Base-by-base conservation (phyloP, 1,140 invertebrate genomes). In the Stegodyphus dumicola region DNA sequence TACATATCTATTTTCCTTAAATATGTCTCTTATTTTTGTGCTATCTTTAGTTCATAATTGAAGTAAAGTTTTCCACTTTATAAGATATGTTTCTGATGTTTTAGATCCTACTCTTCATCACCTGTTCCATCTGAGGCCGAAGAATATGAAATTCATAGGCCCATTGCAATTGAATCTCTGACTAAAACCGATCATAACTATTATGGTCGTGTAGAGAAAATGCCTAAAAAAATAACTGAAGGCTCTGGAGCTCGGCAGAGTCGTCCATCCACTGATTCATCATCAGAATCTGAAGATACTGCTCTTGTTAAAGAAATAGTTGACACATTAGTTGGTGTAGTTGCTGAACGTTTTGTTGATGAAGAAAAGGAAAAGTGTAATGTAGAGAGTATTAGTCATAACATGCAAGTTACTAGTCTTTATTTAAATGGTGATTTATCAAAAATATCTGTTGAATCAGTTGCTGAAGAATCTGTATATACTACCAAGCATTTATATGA, bases 161-260 rank as follows among this genome's bases (percentile, higher is more conserved):
- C 74, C 6, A 33, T 33, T 33, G 15, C 56, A 9, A 60, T 60
- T 15, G 56, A 60, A 60, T 60, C 56, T 15, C 56, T 10, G 15
- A 86, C 86, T n/a, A 87, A 89, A 13, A 85, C 84, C 49, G 90
- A 91, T 86, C 90, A 91, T 84, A 89, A 90, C 7, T 91, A 91
- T 86, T 90, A 89, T 75, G 88, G 86, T 69, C 85, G 89, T 65
- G 89, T 90, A 60, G 88, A 87, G 13, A 81, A 77, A 64, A 18
- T 11, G 13, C 9, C 51, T 51, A 60, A 67, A 74, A 65, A 77
- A 52, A 81, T 56, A 18, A 51, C 77, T 66, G 75, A 86, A 9
- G 65, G 66, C 54, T 60, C 64, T 49, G 33, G 67, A 49, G 18
- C 73, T 6, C 54, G 86, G 17, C 51, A 54, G 18, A 54, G 15